A percentile compares a stretch with the other conserved stretches of the same genome.
Evolutionary conservation across 1,140 invertebrate genomes (phyloP).

Genomic region (Drosophila burlai): DNA sequence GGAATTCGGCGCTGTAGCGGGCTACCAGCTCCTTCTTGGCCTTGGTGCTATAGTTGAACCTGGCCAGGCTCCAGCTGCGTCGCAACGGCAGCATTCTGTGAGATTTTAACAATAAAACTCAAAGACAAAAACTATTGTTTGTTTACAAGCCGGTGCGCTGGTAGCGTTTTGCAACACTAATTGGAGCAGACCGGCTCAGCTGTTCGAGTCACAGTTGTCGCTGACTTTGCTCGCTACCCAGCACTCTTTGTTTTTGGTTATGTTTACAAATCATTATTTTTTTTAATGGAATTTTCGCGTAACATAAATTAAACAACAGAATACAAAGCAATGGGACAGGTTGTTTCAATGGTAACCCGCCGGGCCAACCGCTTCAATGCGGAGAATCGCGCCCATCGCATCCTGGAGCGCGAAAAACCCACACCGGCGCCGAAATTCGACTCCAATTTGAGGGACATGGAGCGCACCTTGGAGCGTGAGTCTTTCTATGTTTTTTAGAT

Average conservation of each 20-base stretch:
- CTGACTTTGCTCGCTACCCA: conserved; percentile 7
- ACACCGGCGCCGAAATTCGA: conserved; percentile 88
- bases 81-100: conserved; percentile 54
- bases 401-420: conserved; percentile 89
- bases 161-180: conserved; percentile 27
- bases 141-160: conserved; percentile 45
- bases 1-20: conserved; percentile 69
- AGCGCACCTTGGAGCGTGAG: conserved; percentile 87
- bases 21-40: conserved; percentile 49
- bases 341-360: conserved; percentile 85
- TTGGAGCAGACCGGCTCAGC: background rate
- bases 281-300: background rate
- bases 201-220: conserved; percentile 18
- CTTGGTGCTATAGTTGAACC: conserved; percentile 36
- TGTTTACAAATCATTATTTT: conserved; percentile 58
- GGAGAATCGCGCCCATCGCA: conserved; percentile 89
- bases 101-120: background rate
- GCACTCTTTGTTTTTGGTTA: conserved; percentile 65
- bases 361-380: conserved; percentile 88
- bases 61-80: conserved; percentile 37
- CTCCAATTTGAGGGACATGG: conserved; percentile 87
- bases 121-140: conserved; percentile 26
- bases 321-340: conserved; percentile 86
- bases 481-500: background rate
- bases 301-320: conserved; percentile 21